These are phyloP conservation scores for Reinhardtius hippoglossoides DNA, from an alignment of 2,113 vertebrate species.

Conservation along the genomic window DNA sequence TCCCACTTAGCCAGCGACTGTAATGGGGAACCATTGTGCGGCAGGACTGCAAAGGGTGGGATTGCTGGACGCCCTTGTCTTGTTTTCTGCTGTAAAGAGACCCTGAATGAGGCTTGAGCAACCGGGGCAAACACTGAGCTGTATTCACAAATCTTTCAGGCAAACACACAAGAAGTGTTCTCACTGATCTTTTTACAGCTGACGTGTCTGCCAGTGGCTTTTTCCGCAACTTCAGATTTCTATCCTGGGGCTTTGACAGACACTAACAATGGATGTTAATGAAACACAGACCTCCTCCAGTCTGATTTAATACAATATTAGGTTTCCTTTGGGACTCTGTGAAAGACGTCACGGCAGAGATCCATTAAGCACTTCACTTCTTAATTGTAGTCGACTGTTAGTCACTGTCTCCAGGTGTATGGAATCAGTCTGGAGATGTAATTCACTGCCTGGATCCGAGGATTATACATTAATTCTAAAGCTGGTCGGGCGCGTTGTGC, in stretches of 20 bases:
- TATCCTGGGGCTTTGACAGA: no score
- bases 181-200: slow-evolving; percentile 22
- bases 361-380: slow-evolving; percentile 42
- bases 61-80: no score
- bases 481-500: slow-evolving; percentile 37
- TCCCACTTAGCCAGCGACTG: slow-evolving; percentile 67
- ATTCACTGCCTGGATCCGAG: slow-evolving; percentile 25
- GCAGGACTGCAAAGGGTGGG: slow-evolving; percentile 25
- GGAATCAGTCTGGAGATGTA: slow-evolving; percentile 33
- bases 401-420: slow-evolving; percentile 42
- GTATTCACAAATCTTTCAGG: slow-evolving; percentile 18
- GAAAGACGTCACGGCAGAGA: slow-evolving; percentile 44
- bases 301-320: slow-evolving; percentile 37
- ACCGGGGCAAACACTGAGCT: slow-evolving; percentile 19
- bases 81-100: no score
- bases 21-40: slow-evolving; percentile 38
- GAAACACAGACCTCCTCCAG: slow-evolving; percentile 1
- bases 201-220: no score
- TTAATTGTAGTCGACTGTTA: slow-evolving; percentile 44
- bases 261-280: no score
- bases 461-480: slow-evolving; percentile 51
- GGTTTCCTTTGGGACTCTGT: slow-evolving; percentile 40
- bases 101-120: slow-evolving; percentile 25
- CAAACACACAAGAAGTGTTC: neutral
- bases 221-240: no score